These are phyloP conservation scores for Pollenia griseotomentosa DNA, from an alignment of 2,888 invertebrate species.

Conservation along the genomic window DNA sequence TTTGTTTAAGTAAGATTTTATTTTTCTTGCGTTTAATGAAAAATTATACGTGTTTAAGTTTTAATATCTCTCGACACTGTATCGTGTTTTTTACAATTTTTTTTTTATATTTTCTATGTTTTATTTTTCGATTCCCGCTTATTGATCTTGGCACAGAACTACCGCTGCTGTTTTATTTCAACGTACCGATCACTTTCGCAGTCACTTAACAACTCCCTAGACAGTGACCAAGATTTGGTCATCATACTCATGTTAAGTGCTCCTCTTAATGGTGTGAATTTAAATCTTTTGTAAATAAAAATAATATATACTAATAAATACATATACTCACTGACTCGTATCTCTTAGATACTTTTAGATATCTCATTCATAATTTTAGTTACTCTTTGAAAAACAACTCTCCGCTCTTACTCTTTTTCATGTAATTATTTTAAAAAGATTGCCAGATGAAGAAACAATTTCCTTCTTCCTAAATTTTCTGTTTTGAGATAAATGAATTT, in stretches of 20 bases:
- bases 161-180: conserved; percentile 28
- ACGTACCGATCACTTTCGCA: conserved; percentile 73
- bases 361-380: conserved; percentile 22
- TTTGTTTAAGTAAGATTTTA: conserved; percentile 20
- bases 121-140: conserved; percentile 26
- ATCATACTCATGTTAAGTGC: conserved; percentile 60
- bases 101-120: conserved; percentile 36
- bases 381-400: background rate
- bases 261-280: conserved; percentile 63
- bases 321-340: background rate
- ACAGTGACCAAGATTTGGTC: conserved; percentile 62
- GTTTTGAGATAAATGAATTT: too few species aligned
- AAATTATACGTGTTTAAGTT: conserved; percentile 40
- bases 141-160: conserved; percentile 20
- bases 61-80: conserved; percentile 29
- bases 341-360: conserved; percentile 58
- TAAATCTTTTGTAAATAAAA: conserved; percentile 34
- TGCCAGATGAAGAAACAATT: background rate
- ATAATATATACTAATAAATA: conserved; percentile 9
- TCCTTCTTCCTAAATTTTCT: too few species aligned
- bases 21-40: conserved; percentile 31
- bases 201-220: conserved; percentile 73
- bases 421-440: background rate
- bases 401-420: background rate
- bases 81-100: conserved; percentile 49